A percentile compares a stretch with the other conserved stretches of the same genome.
These are phyloP conservation scores for Sinopyrophorus schimmeli DNA, from an alignment of 2,888 invertebrate genomes.

Conservation along the genomic window DNA sequence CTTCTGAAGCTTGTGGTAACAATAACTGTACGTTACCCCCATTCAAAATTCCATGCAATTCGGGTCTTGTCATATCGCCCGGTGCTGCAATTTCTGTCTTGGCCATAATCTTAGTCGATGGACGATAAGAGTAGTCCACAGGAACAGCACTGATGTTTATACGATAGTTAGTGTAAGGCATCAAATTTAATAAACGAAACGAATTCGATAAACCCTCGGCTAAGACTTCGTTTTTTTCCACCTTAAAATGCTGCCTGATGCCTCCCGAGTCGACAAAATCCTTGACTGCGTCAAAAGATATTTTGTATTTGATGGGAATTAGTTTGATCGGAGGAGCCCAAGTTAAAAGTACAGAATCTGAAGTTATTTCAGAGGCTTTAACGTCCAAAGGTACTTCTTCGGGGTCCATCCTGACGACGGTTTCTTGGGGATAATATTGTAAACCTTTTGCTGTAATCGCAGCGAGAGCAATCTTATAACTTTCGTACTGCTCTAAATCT, in stretches of 20 bases:
- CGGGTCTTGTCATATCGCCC: constrained; percentile 93
- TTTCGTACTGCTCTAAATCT: constrained; percentile 85
- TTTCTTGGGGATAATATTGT: constrained; percentile 83
- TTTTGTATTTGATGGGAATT: constrained; percentile 86
- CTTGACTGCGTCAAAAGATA: constrained; percentile 89
- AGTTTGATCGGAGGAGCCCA: constrained; percentile 89
- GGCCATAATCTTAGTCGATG: constrained; percentile 89
- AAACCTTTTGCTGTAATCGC: constrained; percentile 79
- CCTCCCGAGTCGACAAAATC: constrained; percentile 93
- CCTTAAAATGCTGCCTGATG: constrained; percentile 83
- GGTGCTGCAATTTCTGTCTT: constrained; percentile 97
- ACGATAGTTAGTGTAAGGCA: constrained; percentile 92
- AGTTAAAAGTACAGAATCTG: constrained; percentile 88
- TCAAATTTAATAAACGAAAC: constrained; percentile 82
- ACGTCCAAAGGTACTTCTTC: constrained; percentile 90
- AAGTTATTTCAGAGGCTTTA: constrained; percentile 86
- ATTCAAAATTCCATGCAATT: constrained; percentile 87
- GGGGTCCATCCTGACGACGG: constrained; percentile 84
- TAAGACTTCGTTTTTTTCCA: constrained; percentile 71
- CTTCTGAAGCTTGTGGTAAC: constrained; percentile 94
- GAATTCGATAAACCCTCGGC: constrained; percentile 73
- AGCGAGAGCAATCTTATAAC: constrained; percentile 88
- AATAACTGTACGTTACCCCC: constrained; percentile 86
- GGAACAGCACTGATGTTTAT: constrained; percentile 92
- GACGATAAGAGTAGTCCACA: constrained; percentile 76